Evolutionary conservation across 2,113 vertebrate genomes (phyloP).

Genomic region (Fregetta grallaria): DNA sequence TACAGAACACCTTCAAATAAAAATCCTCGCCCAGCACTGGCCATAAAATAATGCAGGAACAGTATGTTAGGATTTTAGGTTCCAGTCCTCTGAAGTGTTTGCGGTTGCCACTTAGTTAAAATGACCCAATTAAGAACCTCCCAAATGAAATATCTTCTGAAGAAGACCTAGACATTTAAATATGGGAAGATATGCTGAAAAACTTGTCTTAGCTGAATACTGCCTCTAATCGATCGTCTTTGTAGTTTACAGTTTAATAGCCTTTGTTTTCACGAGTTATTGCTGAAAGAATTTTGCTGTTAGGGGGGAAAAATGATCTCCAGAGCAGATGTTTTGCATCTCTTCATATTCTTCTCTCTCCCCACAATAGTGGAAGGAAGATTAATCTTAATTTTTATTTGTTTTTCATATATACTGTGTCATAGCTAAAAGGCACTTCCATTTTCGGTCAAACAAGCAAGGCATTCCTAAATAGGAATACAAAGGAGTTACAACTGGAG

Average conservation of each 20-base stretch:
- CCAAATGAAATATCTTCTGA: neutral
- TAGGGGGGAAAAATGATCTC: constrained; percentile 57
- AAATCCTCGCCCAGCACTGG: neutral
- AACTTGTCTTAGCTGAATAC: constrained; percentile 27
- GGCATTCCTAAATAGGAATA: constrained; percentile 74
- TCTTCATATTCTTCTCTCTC: constrained; percentile 46
- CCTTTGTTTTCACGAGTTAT: constrained; percentile 48
- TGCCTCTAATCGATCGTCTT: constrained; percentile 46
- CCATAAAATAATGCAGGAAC: neutral
- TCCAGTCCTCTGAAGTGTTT: neutral
- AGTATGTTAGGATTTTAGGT: neutral
- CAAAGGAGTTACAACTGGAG: constrained; percentile 56
- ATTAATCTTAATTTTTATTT: constrained; percentile 71
- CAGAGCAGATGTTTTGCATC: constrained; percentile 54
- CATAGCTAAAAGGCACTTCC: constrained; percentile 68
- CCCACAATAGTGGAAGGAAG: constrained; percentile 59
- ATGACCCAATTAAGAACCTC: constrained; percentile 6
- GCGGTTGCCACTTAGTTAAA: neutral
- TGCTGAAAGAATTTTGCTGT: constrained; percentile 62
- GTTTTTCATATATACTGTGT: constrained; percentile 70
- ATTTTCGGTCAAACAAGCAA: constrained; percentile 73
- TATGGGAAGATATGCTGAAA: constrained; percentile 23
- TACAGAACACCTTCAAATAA: neutral
- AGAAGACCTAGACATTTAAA: neutral
- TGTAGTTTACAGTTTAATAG: constrained; percentile 57